These are phyloP conservation scores for Pemphigus obesinymphae DNA, from an alignment of 1,140 invertebrate genomes.

Conservation along the genomic window DNA sequence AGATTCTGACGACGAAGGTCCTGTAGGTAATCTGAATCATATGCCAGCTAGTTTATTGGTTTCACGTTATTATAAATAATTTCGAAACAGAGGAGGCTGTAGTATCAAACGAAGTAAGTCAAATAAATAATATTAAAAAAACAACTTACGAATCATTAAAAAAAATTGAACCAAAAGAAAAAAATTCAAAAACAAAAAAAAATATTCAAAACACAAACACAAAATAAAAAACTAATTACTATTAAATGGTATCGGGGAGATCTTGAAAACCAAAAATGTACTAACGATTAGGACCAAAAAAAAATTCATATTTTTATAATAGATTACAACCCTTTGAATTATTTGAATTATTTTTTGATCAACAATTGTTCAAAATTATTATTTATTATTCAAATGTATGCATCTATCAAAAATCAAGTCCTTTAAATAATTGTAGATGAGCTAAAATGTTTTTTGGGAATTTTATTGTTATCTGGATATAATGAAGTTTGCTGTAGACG, in stretches of 20 bases:
- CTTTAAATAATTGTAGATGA: neutral
- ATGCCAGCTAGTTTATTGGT: neutral
- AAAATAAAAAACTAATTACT: neutral
- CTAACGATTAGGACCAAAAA: neutral
- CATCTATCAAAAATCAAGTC: neutral
- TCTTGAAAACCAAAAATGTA: neutral
- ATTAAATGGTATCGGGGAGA: neutral
- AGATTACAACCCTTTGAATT: neutral
- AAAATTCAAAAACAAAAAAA: neutral
- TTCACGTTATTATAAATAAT: neutral
- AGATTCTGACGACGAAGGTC: neutral
- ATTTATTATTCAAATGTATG: neutral
- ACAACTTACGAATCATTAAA: no score
- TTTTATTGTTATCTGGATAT: neutral
- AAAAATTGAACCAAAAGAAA: no score
- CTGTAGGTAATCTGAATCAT: neutral
- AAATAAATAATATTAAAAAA: no score
- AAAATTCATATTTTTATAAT: neutral
- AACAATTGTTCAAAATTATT: neutral
- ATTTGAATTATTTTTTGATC: neutral
- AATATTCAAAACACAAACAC: neutral
- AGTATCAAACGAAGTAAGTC: neutral
- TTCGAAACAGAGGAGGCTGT: neutral
- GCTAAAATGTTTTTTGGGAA: neutral
- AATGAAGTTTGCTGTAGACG: neutral